Conservation (phyloP, 1,140 invertebrate genomes). For the Oppia nitens region DNA sequence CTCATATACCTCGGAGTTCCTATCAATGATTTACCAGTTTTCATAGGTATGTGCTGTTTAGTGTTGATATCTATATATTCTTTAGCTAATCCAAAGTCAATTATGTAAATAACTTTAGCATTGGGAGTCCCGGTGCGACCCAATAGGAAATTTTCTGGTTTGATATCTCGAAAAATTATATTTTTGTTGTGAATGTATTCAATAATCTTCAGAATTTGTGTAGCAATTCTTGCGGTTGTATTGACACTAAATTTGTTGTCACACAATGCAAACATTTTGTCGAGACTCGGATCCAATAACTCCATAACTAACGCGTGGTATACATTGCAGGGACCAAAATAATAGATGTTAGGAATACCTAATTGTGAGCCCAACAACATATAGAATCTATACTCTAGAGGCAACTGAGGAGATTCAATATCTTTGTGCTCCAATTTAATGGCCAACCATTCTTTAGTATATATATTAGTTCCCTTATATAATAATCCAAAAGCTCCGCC, state of each 20-base stretch:
- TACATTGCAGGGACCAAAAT: constrained; percentile 2
- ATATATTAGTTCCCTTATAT: not conserved
- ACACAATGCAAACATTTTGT: constrained; percentile 21
- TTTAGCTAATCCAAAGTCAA: not conserved
- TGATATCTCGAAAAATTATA: constrained; percentile 21
- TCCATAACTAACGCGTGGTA: constrained; percentile 21
- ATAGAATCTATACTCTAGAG: constrained; percentile 12
- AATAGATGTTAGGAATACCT: constrained; percentile 10
- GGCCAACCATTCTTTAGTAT: constrained; percentile 9
- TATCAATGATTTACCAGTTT: constrained; percentile 40
- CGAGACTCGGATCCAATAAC: constrained; percentile 21
- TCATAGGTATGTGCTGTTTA: constrained; percentile 20
- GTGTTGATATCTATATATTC: constrained; percentile 33
- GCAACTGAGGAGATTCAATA: constrained; percentile 1
- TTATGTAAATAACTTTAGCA: not conserved
- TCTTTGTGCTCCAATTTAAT: constrained; percentile 9
- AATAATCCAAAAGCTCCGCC: constrained; percentile 8
- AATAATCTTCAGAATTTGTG: constrained; percentile 15
- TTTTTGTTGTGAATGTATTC: constrained; percentile 14
- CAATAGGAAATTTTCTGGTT: constrained; percentile 17
- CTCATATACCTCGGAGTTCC: constrained; percentile 34
- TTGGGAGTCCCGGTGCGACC: not conserved
- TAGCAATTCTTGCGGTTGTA: constrained; percentile 17
- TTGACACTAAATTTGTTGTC: constrained; percentile 17
- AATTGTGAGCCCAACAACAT: constrained; percentile 21